Conservation (phyloP, 2,888 invertebrate genomes). For the Merodon equestris region DNA sequence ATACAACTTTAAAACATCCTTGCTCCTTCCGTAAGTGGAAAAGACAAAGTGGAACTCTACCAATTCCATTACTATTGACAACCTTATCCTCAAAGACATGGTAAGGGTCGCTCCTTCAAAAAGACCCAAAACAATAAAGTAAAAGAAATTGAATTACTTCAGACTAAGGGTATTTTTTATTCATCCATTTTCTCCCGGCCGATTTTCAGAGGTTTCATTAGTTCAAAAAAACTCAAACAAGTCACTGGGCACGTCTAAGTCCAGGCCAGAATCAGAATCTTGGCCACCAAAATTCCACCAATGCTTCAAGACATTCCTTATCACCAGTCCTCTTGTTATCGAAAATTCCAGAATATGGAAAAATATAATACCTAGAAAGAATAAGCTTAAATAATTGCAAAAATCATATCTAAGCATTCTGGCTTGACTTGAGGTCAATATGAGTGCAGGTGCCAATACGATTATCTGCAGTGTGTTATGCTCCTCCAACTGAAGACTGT, state of each 20-base stretch:
- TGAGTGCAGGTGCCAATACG: conserved; percentile 71
- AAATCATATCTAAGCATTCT: not conserved
- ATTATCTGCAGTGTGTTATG: conserved; percentile 72
- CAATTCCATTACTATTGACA: no score
- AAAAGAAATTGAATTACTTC: no score
- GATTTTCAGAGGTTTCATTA: no score
- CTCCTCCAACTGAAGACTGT: conserved; percentile 73
- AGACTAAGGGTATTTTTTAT: no score
- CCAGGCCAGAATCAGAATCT: conserved; percentile 71
- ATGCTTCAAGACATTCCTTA: conserved; percentile 75
- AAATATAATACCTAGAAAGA: conserved; percentile 72
- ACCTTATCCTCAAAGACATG: no score
- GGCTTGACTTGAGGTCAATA: conserved; percentile 74
- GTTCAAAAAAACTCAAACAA: conserved; percentile 73
- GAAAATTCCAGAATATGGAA: conserved; percentile 77
- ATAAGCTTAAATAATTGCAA: conserved; percentile 5
- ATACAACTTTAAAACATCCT: no score
- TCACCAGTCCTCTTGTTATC: conserved; percentile 73
- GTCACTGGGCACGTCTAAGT: conserved; percentile 73
- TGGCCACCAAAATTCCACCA: conserved; percentile 78
- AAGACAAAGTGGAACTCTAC: no score
- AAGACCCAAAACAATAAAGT: no score
- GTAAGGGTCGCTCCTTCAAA: no score
- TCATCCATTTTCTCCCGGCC: no score
- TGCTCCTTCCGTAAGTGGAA: no score